These are phyloP conservation scores for Corythoichthys haematopterus DNA, from an alignment of 2,113 vertebrate species.

Conservation along the genomic window DNA sequence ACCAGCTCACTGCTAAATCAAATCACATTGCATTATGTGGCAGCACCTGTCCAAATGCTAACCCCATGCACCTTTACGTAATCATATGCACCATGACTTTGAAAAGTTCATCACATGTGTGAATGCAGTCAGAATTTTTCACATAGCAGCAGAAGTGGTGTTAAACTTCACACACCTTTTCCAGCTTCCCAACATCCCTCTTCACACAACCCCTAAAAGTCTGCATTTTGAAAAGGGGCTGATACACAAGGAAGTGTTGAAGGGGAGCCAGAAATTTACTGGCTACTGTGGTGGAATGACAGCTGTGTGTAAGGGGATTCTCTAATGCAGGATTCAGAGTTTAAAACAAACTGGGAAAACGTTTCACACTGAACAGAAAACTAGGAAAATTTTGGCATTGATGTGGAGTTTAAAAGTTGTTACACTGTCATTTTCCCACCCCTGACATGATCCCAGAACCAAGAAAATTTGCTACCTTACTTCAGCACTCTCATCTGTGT, in stretches of 20 bases:
- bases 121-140: background rate
- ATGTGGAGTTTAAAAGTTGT: no score
- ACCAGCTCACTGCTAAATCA: background rate
- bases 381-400: no score
- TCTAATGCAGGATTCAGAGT: background rate
- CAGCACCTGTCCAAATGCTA: background rate
- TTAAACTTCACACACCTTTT: background rate
- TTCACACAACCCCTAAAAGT: background rate
- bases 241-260: background rate
- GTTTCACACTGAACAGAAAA: no score
- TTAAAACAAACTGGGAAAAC: background rate
- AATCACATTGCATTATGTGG: background rate
- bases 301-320: constrained; percentile 1
- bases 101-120: background rate
- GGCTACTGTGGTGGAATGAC: background rate
- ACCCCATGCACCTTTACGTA: background rate
- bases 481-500: no score
- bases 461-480: no score
- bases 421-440: no score
- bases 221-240: background rate
- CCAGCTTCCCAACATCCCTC: background rate
- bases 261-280: background rate
- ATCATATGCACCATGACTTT: background rate
- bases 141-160: background rate
- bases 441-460: no score